These are phyloP conservation scores for Chrysina gloriosa DNA, from an alignment of 2,888 invertebrate genomes.

Conservation along the genomic window DNA sequence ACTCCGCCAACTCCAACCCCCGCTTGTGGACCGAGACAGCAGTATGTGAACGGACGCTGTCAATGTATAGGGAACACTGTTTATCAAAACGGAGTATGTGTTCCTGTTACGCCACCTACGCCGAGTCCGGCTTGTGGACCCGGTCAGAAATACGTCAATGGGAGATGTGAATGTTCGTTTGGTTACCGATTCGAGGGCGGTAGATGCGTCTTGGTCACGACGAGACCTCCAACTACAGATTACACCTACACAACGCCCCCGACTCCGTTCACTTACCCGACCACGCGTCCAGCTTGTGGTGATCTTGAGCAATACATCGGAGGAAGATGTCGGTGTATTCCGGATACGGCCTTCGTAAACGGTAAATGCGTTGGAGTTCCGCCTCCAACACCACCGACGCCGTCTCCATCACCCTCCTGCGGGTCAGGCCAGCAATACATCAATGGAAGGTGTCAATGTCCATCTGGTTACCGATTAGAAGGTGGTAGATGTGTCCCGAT, in stretches of 20 bases:
- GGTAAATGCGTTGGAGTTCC: slow-evolving; percentile 32
- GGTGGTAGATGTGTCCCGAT: slow-evolving; percentile 17
- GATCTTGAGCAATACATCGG: slow-evolving; percentile 13
- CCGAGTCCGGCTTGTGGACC: slow-evolving; percentile 8
- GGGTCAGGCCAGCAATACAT: slow-evolving; percentile 23
- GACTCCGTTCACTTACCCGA: too few species aligned
- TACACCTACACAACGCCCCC: too few species aligned
- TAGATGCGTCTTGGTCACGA: slow-evolving; percentile 14
- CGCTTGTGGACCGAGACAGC: not conserved
- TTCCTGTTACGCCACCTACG: too few species aligned
- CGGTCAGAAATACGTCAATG: slow-evolving; percentile 33
- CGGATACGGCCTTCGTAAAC: slow-evolving; percentile 4
- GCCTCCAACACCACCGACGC: too few species aligned
- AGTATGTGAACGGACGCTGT: slow-evolving; percentile 26
- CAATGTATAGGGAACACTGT: slow-evolving; percentile 12
- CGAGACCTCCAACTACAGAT: too few species aligned
- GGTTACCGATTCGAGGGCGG: slow-evolving; percentile 19
- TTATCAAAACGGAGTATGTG: too few species aligned
- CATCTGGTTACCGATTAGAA: not conserved
- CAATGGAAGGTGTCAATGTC: slow-evolving; percentile 41
- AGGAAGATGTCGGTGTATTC: slow-evolving; percentile 33
- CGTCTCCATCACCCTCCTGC: not conserved
- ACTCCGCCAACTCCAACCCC: slow-evolving; percentile 34
- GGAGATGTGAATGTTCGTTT: slow-evolving; percentile 33
- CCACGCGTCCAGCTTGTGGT: too few species aligned